These are phyloP conservation scores for Metacarcinus magister DNA, from an alignment of 2,888 invertebrate species.

Conservation along the genomic window DNA sequence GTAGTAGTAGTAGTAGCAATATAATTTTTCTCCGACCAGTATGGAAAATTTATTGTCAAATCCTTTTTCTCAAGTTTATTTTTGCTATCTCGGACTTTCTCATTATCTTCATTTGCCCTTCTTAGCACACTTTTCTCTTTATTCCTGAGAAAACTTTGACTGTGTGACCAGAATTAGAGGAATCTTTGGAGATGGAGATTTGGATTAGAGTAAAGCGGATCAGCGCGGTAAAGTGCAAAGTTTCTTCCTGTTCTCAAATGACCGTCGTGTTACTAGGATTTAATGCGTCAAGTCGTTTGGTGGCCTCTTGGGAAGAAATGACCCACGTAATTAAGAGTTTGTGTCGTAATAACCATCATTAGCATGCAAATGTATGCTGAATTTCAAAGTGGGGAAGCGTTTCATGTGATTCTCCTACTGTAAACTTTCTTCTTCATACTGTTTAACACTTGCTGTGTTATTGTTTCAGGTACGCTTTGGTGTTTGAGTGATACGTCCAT, in stretches of 20 bases:
- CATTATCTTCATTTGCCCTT: constrained; percentile 32
- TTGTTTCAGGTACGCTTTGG: neutral
- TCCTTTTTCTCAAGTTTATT: neutral
- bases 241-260: neutral
- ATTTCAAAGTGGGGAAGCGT: neutral
- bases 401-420: neutral
- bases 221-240: constrained; percentile 34
- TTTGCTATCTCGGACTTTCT: neutral
- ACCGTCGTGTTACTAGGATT: neutral
- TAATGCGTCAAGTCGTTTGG: neutral
- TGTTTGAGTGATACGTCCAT: no score
- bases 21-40: neutral
- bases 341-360: constrained; percentile 4
- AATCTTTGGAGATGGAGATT: constrained; percentile 21
- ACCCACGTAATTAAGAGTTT: constrained; percentile 26
- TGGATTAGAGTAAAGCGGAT: constrained; percentile 7
- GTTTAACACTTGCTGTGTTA: neutral
- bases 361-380: neutral
- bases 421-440: neutral
- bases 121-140: constrained; percentile 47
- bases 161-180: constrained; percentile 14
- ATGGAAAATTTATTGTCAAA: neutral
- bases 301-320: constrained; percentile 6
- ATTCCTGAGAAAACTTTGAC: neutral
- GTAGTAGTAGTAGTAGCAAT: neutral